Conservation (phyloP, 2,888 invertebrate genomes). For the Drosophila emarginata region DNA sequence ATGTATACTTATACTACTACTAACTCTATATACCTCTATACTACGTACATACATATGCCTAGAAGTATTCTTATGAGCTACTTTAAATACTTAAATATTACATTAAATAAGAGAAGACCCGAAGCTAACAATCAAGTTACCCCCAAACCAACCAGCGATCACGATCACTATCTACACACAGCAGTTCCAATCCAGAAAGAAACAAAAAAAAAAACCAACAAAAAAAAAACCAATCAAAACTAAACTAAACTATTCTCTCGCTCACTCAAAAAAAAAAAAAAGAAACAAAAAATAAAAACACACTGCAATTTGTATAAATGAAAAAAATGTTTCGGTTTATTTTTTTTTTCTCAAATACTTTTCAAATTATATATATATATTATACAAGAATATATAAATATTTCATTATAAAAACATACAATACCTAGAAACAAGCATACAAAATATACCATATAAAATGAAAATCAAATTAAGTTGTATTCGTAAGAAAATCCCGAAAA, state of each 20-base stretch:
- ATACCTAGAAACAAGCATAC: neutral
- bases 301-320: neutral
- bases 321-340: neutral
- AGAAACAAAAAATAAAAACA: too few relatives aligned
- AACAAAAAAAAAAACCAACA: neutral
- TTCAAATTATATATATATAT: neutral
- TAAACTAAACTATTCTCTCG: neutral
- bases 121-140: neutral
- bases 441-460: neutral
- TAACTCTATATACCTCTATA: slow-evolving; percentile 8
- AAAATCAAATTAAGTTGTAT: neutral
- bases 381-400: neutral
- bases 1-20: slow-evolving; percentile 3
- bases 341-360: neutral
- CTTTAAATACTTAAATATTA: neutral
- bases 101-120: neutral
- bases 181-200: neutral
- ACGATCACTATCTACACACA: neutral
- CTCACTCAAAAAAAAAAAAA: slow-evolving; percentile 13
- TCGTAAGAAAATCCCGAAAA: neutral
- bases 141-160: neutral
- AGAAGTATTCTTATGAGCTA: slow-evolving; percentile 10
- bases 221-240: neutral
- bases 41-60: slow-evolving; percentile 3
- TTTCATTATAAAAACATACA: neutral